phyloP scores from a whole-genome alignment of 1,140 invertebrate species.

The Brachionus manjavacas region DNA sequence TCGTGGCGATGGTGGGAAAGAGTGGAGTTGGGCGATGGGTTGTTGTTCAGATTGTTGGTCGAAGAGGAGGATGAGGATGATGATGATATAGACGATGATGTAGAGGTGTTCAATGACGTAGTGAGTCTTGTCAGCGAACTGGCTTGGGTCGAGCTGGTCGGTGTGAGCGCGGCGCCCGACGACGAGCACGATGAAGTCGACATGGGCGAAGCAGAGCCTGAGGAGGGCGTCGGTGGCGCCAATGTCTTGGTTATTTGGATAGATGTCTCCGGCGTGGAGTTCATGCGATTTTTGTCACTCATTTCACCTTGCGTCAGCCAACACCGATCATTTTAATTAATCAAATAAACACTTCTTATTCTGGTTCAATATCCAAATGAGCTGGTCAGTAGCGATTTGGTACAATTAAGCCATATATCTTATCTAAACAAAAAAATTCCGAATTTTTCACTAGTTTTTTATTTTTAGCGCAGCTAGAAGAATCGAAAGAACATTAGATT shows the following conservation, averaged over 20 bases:
- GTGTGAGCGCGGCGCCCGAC: background rate
- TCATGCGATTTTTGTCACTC: slow-evolving; percentile 26
- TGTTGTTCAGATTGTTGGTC: slow-evolving; percentile 14
- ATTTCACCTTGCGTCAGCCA: background rate
- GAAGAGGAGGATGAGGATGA: slow-evolving; percentile 23
- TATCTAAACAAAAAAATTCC: background rate
- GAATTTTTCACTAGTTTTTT: background rate
- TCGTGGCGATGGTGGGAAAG: background rate
- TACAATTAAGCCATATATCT: background rate
- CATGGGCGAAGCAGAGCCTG: background rate
- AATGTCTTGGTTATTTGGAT: background rate
- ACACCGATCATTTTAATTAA: background rate
- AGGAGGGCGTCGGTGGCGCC: background rate
- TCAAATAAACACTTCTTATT: background rate
- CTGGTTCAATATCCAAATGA: background rate
- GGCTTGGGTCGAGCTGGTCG: background rate
- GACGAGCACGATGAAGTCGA: slow-evolving; percentile 23
- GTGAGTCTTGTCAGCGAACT: slow-evolving; percentile 10
- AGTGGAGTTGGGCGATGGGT: slow-evolving; percentile 1
- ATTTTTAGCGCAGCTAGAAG: background rate
- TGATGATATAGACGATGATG: slow-evolving; percentile 11
- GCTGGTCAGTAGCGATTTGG: background rate
- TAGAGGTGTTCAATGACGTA: slow-evolving; percentile 18
- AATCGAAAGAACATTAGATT: background rate
- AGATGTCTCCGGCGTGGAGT: slow-evolving; percentile 9